Conservation (phyloP, 2,797 vertebrate species). For the Acrossocheilus wenchowensis region DNA sequence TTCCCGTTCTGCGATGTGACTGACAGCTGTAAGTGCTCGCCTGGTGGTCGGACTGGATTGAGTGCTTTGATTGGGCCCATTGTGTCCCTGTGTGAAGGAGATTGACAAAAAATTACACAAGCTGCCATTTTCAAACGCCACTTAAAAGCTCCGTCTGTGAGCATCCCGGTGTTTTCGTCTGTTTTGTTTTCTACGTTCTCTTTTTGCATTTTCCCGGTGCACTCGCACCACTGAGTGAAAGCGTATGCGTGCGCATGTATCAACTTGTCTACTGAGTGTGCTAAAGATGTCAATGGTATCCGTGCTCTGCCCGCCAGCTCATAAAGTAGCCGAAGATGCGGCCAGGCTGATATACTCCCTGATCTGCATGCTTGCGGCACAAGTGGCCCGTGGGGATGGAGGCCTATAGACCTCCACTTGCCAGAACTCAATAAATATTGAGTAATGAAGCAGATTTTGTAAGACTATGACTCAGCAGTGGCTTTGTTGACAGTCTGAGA, state of each 20-base stretch:
- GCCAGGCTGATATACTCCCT: conserved; percentile 38
- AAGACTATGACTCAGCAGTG: conserved; percentile 44
- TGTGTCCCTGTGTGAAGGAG: conserved; percentile 69
- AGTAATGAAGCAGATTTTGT: conserved; percentile 57
- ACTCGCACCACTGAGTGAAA: not conserved
- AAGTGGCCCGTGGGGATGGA: conserved; percentile 39
- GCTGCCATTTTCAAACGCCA: conserved; percentile 71
- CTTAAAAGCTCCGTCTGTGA: conserved; percentile 56
- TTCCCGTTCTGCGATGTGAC: conserved; percentile 69
- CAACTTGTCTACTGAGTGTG: conserved; percentile 5
- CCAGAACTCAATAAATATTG: conserved; percentile 62
- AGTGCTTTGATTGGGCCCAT: conserved; percentile 73
- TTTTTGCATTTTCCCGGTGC: conserved; percentile 7
- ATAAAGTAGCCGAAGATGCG: not conserved
- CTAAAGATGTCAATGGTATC: conserved; percentile 7
- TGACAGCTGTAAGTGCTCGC: conserved; percentile 68
- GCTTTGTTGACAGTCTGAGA: conserved; percentile 55
- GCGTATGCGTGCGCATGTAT: not conserved
- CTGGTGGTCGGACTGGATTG: conserved; percentile 66
- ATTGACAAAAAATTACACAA: conserved; percentile 80
- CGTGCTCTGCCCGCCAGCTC: not conserved
- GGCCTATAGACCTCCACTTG: conserved; percentile 52
- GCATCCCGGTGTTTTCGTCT: conserved; percentile 47
- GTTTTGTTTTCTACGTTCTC: conserved; percentile 46
- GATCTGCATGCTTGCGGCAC: conserved; percentile 66